Evolutionary conservation across 1,140 invertebrate species (phyloP).

Genomic region (Steinernema khuongi): DNA sequence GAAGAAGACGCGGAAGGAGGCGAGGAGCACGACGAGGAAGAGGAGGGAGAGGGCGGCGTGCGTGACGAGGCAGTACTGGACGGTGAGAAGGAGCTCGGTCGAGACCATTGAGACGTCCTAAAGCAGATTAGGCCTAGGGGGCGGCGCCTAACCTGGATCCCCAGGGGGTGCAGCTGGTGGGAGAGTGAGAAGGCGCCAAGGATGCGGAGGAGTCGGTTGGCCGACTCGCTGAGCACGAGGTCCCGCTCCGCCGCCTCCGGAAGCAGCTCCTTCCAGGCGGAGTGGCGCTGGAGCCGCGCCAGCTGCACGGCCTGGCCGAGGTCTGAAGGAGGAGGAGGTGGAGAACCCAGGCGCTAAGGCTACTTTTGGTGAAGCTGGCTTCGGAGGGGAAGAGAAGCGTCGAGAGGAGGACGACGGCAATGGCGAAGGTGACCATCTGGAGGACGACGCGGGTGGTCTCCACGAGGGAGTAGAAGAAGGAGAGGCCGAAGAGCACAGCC

Average conservation of each 20-base stretch:
- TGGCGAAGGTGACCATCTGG: not conserved
- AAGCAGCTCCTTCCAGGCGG: not conserved
- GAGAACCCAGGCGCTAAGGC: not conserved
- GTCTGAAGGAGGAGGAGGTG: not conserved
- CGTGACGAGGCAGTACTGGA: conserved; percentile 3
- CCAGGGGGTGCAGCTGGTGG: conserved; percentile 4
- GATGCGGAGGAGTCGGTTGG: not conserved
- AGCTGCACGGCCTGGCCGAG: conserved; percentile 5
- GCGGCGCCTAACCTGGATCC: not conserved
- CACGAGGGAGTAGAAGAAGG: not conserved
- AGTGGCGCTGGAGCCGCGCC: not conserved
- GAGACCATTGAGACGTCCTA: conserved; percentile 8
- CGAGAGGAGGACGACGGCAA: not conserved
- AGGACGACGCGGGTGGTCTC: not conserved
- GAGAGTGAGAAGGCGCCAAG: conserved; percentile 4
- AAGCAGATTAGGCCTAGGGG: not conserved
- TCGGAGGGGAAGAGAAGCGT: conserved; percentile 8
- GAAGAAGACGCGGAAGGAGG: not conserved
- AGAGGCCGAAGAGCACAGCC: not conserved
- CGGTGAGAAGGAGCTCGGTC: not conserved
- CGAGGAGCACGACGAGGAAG: not conserved
- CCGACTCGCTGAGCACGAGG: not conserved
- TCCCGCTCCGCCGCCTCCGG: not conserved
- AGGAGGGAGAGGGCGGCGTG: conserved; percentile 6
- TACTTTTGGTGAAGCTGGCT: not conserved